phyloP scores from a whole-genome alignment of 37 sponge, comb jelly and placozoan species.

The Lycopodina hypogea region DNA sequence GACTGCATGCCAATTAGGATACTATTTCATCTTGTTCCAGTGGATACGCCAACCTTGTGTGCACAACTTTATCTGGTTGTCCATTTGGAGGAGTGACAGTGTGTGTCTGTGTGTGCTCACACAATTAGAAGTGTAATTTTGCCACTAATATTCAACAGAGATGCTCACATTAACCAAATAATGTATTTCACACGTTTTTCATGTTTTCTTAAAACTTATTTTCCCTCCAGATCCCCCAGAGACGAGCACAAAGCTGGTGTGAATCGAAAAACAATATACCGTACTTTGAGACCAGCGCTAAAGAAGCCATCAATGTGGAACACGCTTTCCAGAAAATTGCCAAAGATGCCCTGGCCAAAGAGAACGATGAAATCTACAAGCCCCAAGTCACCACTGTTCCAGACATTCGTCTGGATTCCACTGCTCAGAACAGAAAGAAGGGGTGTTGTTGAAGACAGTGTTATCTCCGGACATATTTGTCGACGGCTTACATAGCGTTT shows the following conservation, averaged over 20 bases:
- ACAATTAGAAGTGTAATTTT: too few relatives aligned
- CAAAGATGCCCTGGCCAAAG: constrained; percentile 87
- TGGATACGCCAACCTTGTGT: too few relatives aligned
- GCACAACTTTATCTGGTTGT: too few relatives aligned
- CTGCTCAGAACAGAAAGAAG: constrained; percentile 23
- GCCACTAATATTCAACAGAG: too few relatives aligned
- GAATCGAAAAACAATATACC: constrained; percentile 97
- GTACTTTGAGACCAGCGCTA: constrained; percentile 98
- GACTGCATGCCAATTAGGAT: too few relatives aligned
- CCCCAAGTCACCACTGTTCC: constrained; percentile 58
- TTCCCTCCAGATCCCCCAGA: constrained; percentile 69
- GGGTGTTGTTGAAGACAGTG: constrained; percentile 35
- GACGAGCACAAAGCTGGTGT: constrained; percentile 96
- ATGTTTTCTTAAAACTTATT: neutral
- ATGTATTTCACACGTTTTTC: too few relatives aligned
- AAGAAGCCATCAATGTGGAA: constrained; percentile 98
- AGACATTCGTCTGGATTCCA: constrained; percentile 63
- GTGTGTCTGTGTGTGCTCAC: too few relatives aligned
- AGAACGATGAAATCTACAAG: constrained; percentile 74
- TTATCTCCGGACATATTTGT: neutral
- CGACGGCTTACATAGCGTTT: too few relatives aligned
- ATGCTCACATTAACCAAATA: too few relatives aligned
- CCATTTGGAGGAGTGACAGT: too few relatives aligned
- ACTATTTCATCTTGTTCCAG: too few relatives aligned
- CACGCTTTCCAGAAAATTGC: constrained; percentile 95